These are phyloP conservation scores for Lingula anatina DNA, from an alignment of 2,888 invertebrate species.

Conservation along the genomic window DNA sequence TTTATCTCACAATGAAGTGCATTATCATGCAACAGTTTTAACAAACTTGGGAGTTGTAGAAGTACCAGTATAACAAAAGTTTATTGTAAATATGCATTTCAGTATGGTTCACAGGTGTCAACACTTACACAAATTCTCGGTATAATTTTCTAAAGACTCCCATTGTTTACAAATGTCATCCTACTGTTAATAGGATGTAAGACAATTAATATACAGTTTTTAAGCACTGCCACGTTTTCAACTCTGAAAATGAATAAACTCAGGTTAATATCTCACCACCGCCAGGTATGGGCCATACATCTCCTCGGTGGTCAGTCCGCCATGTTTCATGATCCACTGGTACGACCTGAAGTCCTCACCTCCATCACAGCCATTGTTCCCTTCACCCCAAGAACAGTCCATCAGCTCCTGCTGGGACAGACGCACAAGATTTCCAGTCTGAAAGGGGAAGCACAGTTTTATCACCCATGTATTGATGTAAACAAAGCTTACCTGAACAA, in stretches of 20 bases:
- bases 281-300: slow-evolving; percentile 88
- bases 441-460: slow-evolving; percentile 1
- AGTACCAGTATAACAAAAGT: no score
- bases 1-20: not conserved
- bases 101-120: not conserved
- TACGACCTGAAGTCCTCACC: slow-evolving; percentile 95
- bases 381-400: slow-evolving; percentile 94
- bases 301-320: slow-evolving; percentile 82
- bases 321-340: slow-evolving; percentile 85
- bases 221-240: not conserved
- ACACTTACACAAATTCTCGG: not conserved
- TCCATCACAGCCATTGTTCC: slow-evolving; percentile 89
- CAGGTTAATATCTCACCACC: no score
- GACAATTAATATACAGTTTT: no score
- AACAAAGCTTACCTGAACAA: not conserved
- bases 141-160: no score
- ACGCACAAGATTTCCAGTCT: slow-evolving; percentile 66
- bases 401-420: slow-evolving; percentile 90
- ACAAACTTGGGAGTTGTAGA: no score
- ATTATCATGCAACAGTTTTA: no score
- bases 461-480: not conserved
- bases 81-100: not conserved
- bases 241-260: slow-evolving; percentile 60
- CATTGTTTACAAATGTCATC: no score
- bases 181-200: no score